These are phyloP conservation scores for Diprion similis DNA, from an alignment of 1,140 invertebrate species.

Conservation along the genomic window DNA sequence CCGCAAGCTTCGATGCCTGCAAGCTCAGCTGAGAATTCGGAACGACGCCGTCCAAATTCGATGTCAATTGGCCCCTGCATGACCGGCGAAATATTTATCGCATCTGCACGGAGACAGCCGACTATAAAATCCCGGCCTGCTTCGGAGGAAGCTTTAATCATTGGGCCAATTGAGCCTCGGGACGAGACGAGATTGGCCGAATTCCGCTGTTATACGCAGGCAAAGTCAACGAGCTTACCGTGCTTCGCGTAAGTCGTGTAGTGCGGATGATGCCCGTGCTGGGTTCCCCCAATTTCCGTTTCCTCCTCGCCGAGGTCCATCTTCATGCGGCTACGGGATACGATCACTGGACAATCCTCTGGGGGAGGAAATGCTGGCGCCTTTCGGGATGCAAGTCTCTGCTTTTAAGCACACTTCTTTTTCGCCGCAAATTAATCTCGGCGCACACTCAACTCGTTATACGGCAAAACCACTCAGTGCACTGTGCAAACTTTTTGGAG, in stretches of 20 bases:
- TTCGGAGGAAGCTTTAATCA: too few species aligned
- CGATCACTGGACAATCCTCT: not conserved
- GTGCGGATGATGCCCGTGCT: constrained; percentile 38
- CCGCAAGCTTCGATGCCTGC: too few species aligned
- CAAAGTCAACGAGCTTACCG: constrained; percentile 29
- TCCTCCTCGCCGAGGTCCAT: constrained; percentile 46
- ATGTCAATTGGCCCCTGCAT: too few species aligned
- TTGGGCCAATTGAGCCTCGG: too few species aligned
- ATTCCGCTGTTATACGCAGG: too few species aligned
- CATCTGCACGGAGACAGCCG: too few species aligned
- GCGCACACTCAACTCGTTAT: not conserved
- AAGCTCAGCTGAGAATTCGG: too few species aligned
- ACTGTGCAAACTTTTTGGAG: not conserved
- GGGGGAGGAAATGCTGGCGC: not conserved
- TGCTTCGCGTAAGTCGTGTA: constrained; percentile 42
- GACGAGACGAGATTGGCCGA: too few species aligned
- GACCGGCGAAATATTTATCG: too few species aligned
- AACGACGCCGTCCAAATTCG: too few species aligned
- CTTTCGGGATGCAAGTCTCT: not conserved
- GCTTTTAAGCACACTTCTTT: not conserved
- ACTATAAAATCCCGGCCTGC: too few species aligned
- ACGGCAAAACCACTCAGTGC: not conserved
- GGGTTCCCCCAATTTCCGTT: constrained; percentile 30
- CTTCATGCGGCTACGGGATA: constrained; percentile 31
- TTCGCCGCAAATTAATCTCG: not conserved